These are phyloP conservation scores for Drosophila burlai DNA, from an alignment of 1,140 invertebrate species.

Conservation along the genomic window DNA sequence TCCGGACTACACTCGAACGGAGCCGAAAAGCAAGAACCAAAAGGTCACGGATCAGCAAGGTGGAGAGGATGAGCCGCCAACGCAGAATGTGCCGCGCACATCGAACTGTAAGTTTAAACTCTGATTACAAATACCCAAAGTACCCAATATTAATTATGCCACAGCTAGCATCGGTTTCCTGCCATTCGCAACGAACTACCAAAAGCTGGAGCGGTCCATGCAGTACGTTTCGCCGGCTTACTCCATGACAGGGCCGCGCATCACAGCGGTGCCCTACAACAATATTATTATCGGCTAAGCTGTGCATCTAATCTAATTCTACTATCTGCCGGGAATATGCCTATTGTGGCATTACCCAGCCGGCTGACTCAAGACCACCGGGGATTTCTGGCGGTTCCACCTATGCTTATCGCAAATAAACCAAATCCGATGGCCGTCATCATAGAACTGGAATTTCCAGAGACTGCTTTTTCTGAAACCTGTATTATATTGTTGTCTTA, in stretches of 20 bases:
- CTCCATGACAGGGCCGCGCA: slow-evolving; percentile 73
- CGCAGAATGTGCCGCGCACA: slow-evolving; percentile 55
- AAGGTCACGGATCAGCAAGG: neutral
- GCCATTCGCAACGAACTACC: slow-evolving; percentile 38
- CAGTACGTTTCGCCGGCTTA: slow-evolving; percentile 71
- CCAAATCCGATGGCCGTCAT: neutral
- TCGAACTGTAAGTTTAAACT: slow-evolving; percentile 61
- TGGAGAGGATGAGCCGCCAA: neutral
- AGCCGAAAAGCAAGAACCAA: neutral
- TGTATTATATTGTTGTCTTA: slow-evolving; percentile 20
- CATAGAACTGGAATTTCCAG: slow-evolving; percentile 47
- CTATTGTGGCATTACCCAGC: neutral
- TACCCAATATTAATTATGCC: neutral
- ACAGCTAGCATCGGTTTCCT: slow-evolving; percentile 67
- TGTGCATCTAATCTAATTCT: neutral
- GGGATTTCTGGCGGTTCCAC: slow-evolving; percentile 9
- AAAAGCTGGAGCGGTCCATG: slow-evolving; percentile 75
- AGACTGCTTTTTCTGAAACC: slow-evolving; percentile 27
- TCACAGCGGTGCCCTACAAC: slow-evolving; percentile 73
- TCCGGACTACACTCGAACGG: slow-evolving; percentile 30
- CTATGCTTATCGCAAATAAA: slow-evolving; percentile 3
- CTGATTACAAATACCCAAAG: neutral
- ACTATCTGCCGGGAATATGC: neutral
- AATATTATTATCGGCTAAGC: slow-evolving; percentile 70
- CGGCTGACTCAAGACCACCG: slow-evolving; percentile 7